Evolutionary conservation across 2,113 vertebrate species (phyloP), one percentile per base, ranked within the genome.

Genomic region (Ctenomys sociabilis): DNA sequence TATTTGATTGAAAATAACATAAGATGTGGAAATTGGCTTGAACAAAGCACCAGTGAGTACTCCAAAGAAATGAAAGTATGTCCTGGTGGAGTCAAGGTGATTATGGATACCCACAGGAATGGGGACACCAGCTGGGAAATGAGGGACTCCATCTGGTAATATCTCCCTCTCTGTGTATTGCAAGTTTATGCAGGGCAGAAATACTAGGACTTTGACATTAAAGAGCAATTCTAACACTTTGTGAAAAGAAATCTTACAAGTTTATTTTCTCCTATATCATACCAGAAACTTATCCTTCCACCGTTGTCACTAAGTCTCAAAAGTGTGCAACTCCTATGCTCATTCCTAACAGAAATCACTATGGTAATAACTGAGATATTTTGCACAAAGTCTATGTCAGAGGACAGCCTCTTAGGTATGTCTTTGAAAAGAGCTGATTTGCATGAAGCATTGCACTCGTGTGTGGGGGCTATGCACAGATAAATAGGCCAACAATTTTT

Each of bases 161-260:
- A 45, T 35, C 10, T 73, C 52, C 24, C 28, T 93, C 85, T n/a
- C 88, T 84, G 77, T 37, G 52, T 45, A 54, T 8, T 73, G 80
- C 24, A 5, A 22, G 10, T 13, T 63, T 72, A 57, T 14, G 7
- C 22, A 91, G 61, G n/a, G 8, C 90, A 32, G 26, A n/a, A 4
- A 19, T 40, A 28, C 26, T 45, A 91, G 59, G 26, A 19, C 17
- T 92, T 96, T 90, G 80, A 86, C 17, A 77, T 72, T 66, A 26
- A 86, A 95, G 84, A 35, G 40, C 28, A 68, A 30, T 68, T 80
- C 84, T 82, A 95, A 81, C 7, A 14, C 2, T 22, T 24, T 54
- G 13, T 66, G 61, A 88, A 94, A 90, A 81, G 54, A 91, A 97
- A 92, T 90, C 54, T 87, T 68, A 49, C 5, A 78, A 37, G 83